These are phyloP conservation scores for Papilio glaucus DNA, from an alignment of 1,140 invertebrate genomes.

Conservation along the genomic window DNA sequence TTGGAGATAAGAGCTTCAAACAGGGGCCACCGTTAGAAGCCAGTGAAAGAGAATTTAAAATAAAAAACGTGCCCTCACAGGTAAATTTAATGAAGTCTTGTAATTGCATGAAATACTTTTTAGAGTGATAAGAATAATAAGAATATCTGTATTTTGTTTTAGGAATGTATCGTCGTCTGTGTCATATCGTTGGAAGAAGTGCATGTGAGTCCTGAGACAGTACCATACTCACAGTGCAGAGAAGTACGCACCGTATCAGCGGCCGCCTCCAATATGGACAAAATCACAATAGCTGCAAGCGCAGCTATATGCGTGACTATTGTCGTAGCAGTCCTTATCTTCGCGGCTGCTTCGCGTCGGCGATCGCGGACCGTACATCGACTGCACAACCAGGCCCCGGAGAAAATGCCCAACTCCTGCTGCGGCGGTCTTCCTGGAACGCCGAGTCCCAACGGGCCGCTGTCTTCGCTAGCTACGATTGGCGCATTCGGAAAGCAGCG, in stretches of 20 bases:
- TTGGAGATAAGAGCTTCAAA: slow-evolving; percentile 95
- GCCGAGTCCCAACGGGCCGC: slow-evolving; percentile 89
- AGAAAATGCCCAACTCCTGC: slow-evolving; percentile 87
- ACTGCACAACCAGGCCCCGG: slow-evolving; percentile 87
- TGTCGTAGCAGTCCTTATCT: slow-evolving; percentile 93
- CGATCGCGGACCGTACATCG: slow-evolving; percentile 90
- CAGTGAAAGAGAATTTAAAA: slow-evolving; percentile 94
- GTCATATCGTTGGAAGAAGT: slow-evolving; percentile 95
- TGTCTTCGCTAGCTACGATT: slow-evolving; percentile 91
- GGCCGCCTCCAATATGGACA: slow-evolving; percentile 94
- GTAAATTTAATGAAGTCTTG: slow-evolving; percentile 72
- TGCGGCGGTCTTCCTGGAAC: slow-evolving; percentile 88
- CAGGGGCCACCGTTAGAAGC: slow-evolving; percentile 93
- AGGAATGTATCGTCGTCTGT: slow-evolving; percentile 96
- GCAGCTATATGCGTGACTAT: slow-evolving; percentile 97
- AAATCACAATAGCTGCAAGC: slow-evolving; percentile 96
- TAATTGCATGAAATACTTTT: background rate
- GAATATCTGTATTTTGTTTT: slow-evolving; percentile 41
- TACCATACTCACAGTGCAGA: slow-evolving; percentile 93
- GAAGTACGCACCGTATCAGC: slow-evolving; percentile 93
- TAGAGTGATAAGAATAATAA: background rate
- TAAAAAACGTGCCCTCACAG: slow-evolving; percentile 95
- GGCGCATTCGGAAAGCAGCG: slow-evolving; percentile 92
- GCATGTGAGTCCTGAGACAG: slow-evolving; percentile 92
- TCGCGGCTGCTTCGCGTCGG: slow-evolving; percentile 92